These are phyloP conservation scores for Papilio polyxenes DNA, from an alignment of 1,140 invertebrate genomes.

Conservation along the genomic window DNA sequence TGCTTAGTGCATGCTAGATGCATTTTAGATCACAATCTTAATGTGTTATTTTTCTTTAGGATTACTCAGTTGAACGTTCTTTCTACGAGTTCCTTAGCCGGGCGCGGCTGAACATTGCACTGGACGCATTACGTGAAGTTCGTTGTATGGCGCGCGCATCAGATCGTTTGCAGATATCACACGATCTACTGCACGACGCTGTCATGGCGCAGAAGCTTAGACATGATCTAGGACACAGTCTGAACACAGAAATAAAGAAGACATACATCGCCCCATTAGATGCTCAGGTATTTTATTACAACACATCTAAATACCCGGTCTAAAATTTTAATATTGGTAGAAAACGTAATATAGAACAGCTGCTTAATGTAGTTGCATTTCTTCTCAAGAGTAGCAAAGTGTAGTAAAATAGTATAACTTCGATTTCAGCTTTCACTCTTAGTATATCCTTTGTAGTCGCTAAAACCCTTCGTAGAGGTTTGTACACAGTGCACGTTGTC, in stretches of 20 bases:
- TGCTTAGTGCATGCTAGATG: neutral
- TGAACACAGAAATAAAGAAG: slow-evolving; percentile 45
- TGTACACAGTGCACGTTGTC: too few relatives aligned
- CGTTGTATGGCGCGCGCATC: slow-evolving; percentile 62
- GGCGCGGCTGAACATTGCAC: slow-evolving; percentile 59
- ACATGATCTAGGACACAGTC: slow-evolving; percentile 34
- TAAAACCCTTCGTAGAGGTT: too few relatives aligned
- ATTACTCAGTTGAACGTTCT: slow-evolving; percentile 56
- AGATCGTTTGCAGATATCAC: slow-evolving; percentile 50
- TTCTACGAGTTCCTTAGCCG: slow-evolving; percentile 64
- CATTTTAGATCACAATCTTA: neutral
- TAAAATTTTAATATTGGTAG: neutral
- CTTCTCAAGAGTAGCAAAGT: neutral
- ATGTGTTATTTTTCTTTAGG: slow-evolving; percentile 45
- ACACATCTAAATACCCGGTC: neutral
- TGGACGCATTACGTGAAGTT: slow-evolving; percentile 65
- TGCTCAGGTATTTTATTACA: slow-evolving; percentile 51
- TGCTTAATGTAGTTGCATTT: neutral
- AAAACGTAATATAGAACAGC: neutral
- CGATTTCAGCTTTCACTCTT: neutral
- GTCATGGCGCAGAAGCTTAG: slow-evolving; percentile 52
- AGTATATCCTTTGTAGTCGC: too few relatives aligned
- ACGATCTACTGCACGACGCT: slow-evolving; percentile 54
- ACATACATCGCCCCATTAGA: slow-evolving; percentile 61
- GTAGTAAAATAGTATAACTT: neutral